Evolutionary conservation across 2,888 invertebrate species (phyloP), one percentile per base, ranked within the genome.

Genomic region (Epinotia bilunana): DNA sequence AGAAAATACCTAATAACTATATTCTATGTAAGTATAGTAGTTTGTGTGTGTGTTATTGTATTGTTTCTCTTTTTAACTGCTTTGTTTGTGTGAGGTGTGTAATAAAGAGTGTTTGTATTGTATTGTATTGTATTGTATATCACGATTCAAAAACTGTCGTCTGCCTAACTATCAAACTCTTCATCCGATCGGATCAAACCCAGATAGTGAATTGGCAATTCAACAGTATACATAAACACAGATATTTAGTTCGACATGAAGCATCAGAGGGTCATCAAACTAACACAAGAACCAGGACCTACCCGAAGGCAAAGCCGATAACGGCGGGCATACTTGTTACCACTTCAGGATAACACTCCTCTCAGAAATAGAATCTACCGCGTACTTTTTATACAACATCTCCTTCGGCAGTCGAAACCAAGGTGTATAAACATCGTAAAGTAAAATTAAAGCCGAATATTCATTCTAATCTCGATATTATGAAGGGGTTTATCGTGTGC

Each of bases 341-440:
- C 64, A 61, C 75, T 72, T 72, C 61, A 67, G 65, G 61, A n/a
- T 53, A 71, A 62, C 67, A 72, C 75, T 72, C 61, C 58, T 57
- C 60, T 72, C 72, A 62, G 23, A 75, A 75, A 75, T 75, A 75
- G 75, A 75, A 60, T 4, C 46, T 43, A 61, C 61, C 65, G 53
- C 65, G 2, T 60, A 65, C 57, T 9, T 67, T 61, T 46, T n/a
- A 61, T 61, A 57, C 55, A 57, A 60, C 43, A 63, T 57, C 46
- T n/a, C 57, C n/a, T 28, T 20, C 57, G 39, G 39, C 43, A 69
- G 62, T 74, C 80, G 79, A 81, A 77, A 80, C 82, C 79, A 84
- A 86, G 82, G 83, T 92, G 91, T 85, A 88, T 84, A 91, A 92
- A 91, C 92, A 91, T 85, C 85, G 82, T 90, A 84, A 89, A 89